phyloP scores from a whole-genome alignment of 2,888 invertebrate genomes.

The Melolontha melolontha region DNA sequence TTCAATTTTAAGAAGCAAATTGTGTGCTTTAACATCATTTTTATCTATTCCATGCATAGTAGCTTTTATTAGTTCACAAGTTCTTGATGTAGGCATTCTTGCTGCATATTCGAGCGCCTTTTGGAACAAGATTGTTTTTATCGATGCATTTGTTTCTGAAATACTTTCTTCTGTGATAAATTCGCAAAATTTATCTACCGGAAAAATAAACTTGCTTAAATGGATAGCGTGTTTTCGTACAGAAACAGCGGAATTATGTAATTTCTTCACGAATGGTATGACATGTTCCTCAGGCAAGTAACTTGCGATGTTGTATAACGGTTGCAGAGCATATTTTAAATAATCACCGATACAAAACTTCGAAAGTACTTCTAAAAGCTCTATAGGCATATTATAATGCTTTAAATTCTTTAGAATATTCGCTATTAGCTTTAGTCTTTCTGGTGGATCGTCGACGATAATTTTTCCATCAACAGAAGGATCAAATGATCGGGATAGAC shows the following conservation, averaged over 20 bases:
- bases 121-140: conserved; percentile 24
- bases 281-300: conserved; percentile 1
- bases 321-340: conserved; percentile 18
- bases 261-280: background rate
- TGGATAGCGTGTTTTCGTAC: conserved; percentile 24
- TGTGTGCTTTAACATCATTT: conserved; percentile 11
- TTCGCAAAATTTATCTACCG: conserved; percentile 2
- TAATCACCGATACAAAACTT: conserved; percentile 35
- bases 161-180: conserved; percentile 2
- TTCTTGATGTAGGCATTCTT: background rate
- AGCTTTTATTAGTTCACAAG: conserved; percentile 13
- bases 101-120: conserved; percentile 18
- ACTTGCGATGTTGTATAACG: conserved; percentile 5
- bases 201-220: conserved; percentile 9
- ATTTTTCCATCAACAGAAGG: conserved; percentile 29
- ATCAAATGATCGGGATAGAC: background rate
- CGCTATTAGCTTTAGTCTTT: background rate
- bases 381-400: background rate
- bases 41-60: conserved; percentile 23
- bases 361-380: background rate
- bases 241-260: conserved; percentile 27
- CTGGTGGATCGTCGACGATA: background rate
- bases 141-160: conserved; percentile 19
- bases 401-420: conserved; percentile 2
- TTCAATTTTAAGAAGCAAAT: conserved; percentile 2